Percentiles rank a stretch among this genome's conserved stretches.
These are phyloP conservation scores for Euzetes globulus DNA, from an alignment of 2,888 invertebrate species.

Conservation along the genomic window DNA sequence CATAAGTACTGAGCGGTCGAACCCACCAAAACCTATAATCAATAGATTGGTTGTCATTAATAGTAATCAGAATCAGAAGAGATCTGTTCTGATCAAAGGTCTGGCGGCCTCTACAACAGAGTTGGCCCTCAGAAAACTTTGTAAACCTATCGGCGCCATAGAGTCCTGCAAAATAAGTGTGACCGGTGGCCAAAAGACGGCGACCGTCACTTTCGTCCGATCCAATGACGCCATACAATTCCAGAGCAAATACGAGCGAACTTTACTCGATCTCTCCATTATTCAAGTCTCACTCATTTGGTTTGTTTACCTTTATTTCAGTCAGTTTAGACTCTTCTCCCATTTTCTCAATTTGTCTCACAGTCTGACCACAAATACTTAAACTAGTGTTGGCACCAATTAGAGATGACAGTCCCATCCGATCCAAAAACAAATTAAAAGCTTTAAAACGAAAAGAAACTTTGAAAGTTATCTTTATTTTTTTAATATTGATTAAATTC, in stretches of 20 bases:
- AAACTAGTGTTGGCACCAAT: no score
- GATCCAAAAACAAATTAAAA: no score
- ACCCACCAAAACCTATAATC: background rate
- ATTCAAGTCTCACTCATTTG: constrained; percentile 22
- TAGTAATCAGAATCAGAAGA: constrained; percentile 3
- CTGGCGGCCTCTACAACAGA: constrained; percentile 5
- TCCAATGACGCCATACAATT: background rate
- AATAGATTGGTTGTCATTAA: background rate
- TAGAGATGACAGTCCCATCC: no score
- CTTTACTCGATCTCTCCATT: constrained; percentile 1
- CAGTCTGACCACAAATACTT: no score
- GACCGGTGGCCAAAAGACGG: constrained; percentile 2
- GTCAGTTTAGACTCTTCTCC: no score
- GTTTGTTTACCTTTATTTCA: background rate
- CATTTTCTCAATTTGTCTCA: no score
- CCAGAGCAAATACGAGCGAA: constrained; percentile 1
- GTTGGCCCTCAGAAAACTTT: background rate
- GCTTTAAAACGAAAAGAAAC: no score
- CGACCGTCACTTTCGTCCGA: background rate
- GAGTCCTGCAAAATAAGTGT: background rate
- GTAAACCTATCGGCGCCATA: constrained; percentile 7
- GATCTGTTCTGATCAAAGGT: constrained; percentile 14
- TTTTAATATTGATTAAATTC: no score
- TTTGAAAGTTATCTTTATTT: no score
- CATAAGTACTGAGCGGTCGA: background rate